Conservation (phyloP, 2,888 invertebrate species). For the Ephialtes manifestator region DNA sequence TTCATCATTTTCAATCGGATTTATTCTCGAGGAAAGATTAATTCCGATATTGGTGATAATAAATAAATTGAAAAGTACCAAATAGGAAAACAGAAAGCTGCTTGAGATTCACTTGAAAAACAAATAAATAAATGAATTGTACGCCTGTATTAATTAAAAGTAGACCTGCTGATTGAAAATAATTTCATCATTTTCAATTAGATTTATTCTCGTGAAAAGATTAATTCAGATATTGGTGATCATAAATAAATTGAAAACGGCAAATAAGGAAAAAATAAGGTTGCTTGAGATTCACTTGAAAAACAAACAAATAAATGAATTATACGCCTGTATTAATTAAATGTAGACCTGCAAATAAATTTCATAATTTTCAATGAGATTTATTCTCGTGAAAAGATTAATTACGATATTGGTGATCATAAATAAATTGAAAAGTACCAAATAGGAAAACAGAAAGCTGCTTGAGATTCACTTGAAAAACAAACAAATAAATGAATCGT, state of each 20-base stretch:
- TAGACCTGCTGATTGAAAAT: constrained; percentile 19
- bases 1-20: not conserved
- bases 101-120: constrained; percentile 71
- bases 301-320: constrained; percentile 16
- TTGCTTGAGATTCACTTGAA: constrained; percentile 71
- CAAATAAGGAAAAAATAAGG: no score
- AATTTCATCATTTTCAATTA: not conserved
- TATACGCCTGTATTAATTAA: no score
- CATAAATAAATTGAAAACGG: not conserved
- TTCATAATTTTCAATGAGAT: not conserved
- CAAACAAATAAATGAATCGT: no score
- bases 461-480: no score
- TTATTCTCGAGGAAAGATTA: not conserved
- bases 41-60: not conserved
- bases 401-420: not conserved
- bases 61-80: not conserved
- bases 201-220: not conserved
- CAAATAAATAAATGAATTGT: not conserved
- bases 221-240: not conserved
- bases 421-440: not conserved
- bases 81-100: no score
- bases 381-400: not conserved
- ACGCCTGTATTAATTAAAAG: no score
- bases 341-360: constrained; percentile 28
- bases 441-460: no score